These are phyloP conservation scores for Calliopsis andreniformis DNA, from an alignment of 1,140 invertebrate species.

Conservation along the genomic window DNA sequence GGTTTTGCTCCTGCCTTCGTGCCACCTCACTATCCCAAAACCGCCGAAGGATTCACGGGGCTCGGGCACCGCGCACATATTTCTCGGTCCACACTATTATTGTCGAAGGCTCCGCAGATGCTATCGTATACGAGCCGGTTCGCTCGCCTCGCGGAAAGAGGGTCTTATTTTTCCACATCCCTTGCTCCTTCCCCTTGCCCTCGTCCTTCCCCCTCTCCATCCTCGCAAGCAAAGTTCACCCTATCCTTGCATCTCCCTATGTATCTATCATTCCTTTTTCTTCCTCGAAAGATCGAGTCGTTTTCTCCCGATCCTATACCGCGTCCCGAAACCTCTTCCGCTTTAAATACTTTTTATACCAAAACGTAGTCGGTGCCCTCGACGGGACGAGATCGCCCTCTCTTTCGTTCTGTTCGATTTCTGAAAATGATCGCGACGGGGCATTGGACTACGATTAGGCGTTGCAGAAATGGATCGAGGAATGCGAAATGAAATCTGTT, in stretches of 20 bases:
- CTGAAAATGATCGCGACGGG: too few species aligned
- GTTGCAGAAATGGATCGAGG: too few species aligned
- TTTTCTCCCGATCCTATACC: constrained; percentile 15
- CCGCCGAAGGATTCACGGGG: constrained; percentile 47
- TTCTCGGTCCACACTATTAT: constrained; percentile 70
- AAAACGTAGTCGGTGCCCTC: too few species aligned
- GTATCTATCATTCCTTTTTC: constrained; percentile 44
- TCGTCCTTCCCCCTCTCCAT: not conserved
- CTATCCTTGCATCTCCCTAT: constrained; percentile 33
- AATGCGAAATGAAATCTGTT: too few species aligned
- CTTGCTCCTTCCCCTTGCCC: constrained; percentile 4
- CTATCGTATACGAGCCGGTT: constrained; percentile 62
- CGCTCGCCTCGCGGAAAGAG: constrained; percentile 61
- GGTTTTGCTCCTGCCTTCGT: not conserved
- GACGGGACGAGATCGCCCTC: too few species aligned
- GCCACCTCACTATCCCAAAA: constrained; percentile 34
- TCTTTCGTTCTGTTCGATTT: too few species aligned
- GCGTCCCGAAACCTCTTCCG: constrained; percentile 29
- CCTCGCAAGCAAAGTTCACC: not conserved
- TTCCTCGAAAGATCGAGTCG: not conserved
- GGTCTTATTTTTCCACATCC: constrained; percentile 22
- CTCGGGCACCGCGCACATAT: constrained; percentile 60
- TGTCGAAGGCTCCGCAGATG: constrained; percentile 60
- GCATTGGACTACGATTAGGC: too few species aligned
- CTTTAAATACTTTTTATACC: constrained; percentile 20